Evolutionary conservation across 2,888 invertebrate species (phyloP).

Genomic region (Xylota sylvarum): DNA sequence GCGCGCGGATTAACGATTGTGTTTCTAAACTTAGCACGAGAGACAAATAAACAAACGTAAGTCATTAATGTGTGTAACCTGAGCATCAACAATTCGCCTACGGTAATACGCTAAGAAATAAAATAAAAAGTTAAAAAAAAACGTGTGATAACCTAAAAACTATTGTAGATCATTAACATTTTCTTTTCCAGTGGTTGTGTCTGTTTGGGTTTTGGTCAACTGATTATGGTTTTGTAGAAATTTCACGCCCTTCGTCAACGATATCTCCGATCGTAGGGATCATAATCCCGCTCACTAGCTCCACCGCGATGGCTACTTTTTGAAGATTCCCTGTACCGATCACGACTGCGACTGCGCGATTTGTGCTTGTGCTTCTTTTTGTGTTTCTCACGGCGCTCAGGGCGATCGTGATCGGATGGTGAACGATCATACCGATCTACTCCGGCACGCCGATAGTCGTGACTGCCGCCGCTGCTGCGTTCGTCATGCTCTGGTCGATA

Average conservation of each 20-base stretch:
- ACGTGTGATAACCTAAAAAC: constrained; percentile 53
- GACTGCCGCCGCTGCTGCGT: constrained; percentile 73
- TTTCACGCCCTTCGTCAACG: constrained; percentile 38
- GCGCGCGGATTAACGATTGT: constrained; percentile 28
- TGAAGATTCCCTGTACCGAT: constrained; percentile 75
- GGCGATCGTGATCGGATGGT: constrained; percentile 78
- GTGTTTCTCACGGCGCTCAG: constrained; percentile 81
- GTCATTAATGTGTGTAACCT: constrained; percentile 61
- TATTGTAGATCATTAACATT: constrained; percentile 47
- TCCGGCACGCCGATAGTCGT: constrained; percentile 73
- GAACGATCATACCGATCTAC: constrained; percentile 80
- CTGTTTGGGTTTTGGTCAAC: constrained; percentile 8
- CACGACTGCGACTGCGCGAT: constrained; percentile 81
- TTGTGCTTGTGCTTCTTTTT: constrained; percentile 84
- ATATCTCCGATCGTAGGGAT: constrained; percentile 58
- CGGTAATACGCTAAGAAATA: constrained; percentile 56
- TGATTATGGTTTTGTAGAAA: constrained; percentile 29
- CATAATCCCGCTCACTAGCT: constrained; percentile 50
- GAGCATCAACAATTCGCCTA: constrained; percentile 73
- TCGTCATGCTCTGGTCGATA: constrained; percentile 83
- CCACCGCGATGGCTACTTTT: constrained; percentile 58
- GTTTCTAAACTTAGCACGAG: constrained; percentile 56
- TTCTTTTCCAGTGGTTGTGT: constrained; percentile 12
- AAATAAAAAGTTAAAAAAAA: constrained; percentile 41
- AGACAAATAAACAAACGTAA: constrained; percentile 37